phyloP scores from a whole-genome alignment of 2,797 vertebrate species.

The Peromyscus attwateri region DNA sequence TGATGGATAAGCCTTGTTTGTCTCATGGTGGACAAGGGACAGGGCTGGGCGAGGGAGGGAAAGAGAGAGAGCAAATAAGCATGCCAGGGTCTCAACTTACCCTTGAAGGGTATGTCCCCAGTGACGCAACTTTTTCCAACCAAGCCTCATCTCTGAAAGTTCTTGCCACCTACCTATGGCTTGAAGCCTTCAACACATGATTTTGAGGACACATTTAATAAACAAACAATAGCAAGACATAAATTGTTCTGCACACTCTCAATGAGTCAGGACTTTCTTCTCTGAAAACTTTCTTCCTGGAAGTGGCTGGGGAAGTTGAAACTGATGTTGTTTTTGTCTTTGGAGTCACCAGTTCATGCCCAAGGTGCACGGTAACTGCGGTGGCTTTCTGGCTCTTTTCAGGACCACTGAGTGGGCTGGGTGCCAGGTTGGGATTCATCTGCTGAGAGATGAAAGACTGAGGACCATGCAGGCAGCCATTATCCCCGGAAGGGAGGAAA shows the following conservation, averaged over 20 bases:
- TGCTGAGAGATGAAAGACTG: neutral
- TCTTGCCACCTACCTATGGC: neutral
- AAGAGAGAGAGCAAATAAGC: neutral
- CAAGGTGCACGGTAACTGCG: neutral
- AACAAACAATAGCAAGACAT: neutral
- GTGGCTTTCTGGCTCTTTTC: neutral
- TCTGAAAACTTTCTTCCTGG: neutral
- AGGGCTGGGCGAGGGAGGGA: neutral
- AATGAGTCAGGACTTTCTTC: neutral
- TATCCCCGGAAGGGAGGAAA: neutral
- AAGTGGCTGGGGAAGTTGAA: neutral
- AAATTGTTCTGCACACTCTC: neutral
- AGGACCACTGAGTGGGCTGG: neutral
- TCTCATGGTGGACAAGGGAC: neutral
- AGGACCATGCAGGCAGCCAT: neutral
- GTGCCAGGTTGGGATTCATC: neutral
- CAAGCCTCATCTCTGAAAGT: neutral
- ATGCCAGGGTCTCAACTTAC: neutral
- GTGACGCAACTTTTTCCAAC: neutral
- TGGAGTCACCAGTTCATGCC: neutral
- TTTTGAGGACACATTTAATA: neutral
- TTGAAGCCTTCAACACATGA: neutral
- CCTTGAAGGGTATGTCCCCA: neutral
- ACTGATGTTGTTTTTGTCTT: neutral
- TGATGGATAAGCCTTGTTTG: neutral